Evolutionary conservation across 1,140 invertebrate species (phyloP), one percentile per base, ranked within the genome.

Genomic region (Patella vulgata): DNA sequence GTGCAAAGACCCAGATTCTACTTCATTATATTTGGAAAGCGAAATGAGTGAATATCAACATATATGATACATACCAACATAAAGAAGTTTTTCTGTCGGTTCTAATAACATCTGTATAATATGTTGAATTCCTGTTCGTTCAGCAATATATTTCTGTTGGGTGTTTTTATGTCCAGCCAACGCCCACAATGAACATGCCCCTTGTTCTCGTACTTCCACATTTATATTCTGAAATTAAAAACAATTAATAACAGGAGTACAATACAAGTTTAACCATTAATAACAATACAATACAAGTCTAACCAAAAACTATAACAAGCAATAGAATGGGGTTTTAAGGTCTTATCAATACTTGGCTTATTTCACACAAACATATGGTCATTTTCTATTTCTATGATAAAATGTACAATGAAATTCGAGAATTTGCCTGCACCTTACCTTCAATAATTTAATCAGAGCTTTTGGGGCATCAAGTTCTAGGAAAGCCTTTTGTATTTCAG

Each of bases 91-190:
- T 56, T 84, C 80, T 50, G 82, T 80, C 27, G 73, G 70, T 42
- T 76, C 74, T 23, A 84, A 63, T 27, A 84, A 55, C 78, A 85
- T 83, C 51, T 83, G 78, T 47, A 81, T 80, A 31, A 85, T 78
- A 63, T 80, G 74, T 19, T 73, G 70, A 2, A 83, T 80, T n/a
- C 76, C 79, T 17, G 82, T 80, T 23, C 72, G 71, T 59, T 82
- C 74, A 19, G 84, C 82, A 19, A 85, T 84, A 48, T 76, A 73
- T 57, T 78, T 82, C 66, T 84, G 80, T 54, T 83, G 82, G 0
- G 77, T 75, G 36, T 77, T 78, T 3, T 77, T 83, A 53, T 77
- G 65, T 17, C 84, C 84, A 17, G 81, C 80, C 59, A 85, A 50
- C 1, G 82, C 73, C 84, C 84, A 85, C 46, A 85, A 62, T 12